Base-by-base conservation (phyloP, 2,888 invertebrate genomes). In the Drosophila pseudotalamancana region DNA sequence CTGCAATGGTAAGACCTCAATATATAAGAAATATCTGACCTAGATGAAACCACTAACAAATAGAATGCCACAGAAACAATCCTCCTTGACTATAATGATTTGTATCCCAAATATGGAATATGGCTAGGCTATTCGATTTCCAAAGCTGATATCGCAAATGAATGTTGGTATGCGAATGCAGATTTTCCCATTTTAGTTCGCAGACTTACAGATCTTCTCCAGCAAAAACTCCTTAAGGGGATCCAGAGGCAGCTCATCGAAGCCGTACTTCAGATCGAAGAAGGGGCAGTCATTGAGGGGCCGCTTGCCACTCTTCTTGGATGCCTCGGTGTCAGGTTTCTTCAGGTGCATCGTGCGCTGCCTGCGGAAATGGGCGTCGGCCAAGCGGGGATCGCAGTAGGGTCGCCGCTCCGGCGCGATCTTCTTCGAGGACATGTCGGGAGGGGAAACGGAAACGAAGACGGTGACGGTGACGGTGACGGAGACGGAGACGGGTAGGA, bases 211-310 rank as follows among this genome's bases (percentile, higher is more conserved):
- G 49, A 88, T 87, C 68, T 89, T 90, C 61, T 90, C 90, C 45
- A 65, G 56, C 23, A 90, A 61, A 49, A 78, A 90, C 25, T 80
- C 81, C 63, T 88, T 89, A 12, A 87, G 75, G 3, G 92, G 92
- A 83, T 92, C 92, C 23, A 92, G 65, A 1, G 92, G 92, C 71
- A 92, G 69, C 53, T 92, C 89, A 70, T 91, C 91, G 23, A 80
- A 82, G 16, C 78, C 61, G 64, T 92, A 91, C 27, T 74, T 63
- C 50, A 90, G 80, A 27, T 76, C 72, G 68, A 91, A 92, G 54
- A 91, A 91, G 4, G 91, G 91, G 29, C 89, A 89, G 60, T 91
- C 91, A 37, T 90, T 90, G 19, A 90, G 67, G 6, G 83, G 87
- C 6, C 90, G 51, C 32, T 75, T 82, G 27, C 69, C 79, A 8